These are phyloP conservation scores for Danio aesculapii DNA, from an alignment of 2,797 vertebrate species.

Conservation along the genomic window DNA sequence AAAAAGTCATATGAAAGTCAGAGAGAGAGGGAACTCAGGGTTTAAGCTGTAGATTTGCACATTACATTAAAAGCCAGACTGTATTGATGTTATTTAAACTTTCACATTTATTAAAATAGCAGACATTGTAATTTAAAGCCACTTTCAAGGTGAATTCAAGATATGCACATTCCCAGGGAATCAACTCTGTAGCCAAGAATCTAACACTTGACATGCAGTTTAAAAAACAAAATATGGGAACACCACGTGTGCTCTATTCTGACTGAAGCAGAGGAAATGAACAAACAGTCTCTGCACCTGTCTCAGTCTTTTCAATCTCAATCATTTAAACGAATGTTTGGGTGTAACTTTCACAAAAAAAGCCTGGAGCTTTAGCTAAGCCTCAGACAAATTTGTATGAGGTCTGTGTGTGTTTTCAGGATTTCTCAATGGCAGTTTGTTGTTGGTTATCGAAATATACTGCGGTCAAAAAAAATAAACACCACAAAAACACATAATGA, in stretches of 20 bases:
- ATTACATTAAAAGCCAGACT: background rate
- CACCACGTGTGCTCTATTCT: background rate
- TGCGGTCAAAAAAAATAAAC: constrained; percentile 31
- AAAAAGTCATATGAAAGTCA: constrained; percentile 29
- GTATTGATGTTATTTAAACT: background rate
- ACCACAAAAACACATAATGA: constrained; percentile 15
- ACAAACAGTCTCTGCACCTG: constrained; percentile 6
- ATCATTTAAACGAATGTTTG: background rate
- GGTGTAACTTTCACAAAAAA: background rate
- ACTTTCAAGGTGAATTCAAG: background rate
- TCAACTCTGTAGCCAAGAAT: background rate
- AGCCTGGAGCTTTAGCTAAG: constrained; percentile 20
- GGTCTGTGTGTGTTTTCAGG: background rate
- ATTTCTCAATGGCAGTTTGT: constrained; percentile 13
- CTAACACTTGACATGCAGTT: background rate
- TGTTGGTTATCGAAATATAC: constrained; percentile 18
- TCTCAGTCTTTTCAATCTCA: background rate
- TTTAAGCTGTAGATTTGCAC: background rate
- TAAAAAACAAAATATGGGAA: background rate
- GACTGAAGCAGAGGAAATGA: background rate
- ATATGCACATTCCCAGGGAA: constrained; percentile 1
- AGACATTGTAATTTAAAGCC: background rate
- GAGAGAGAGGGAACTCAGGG: background rate
- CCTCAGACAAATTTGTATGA: constrained; percentile 22
- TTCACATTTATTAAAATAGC: constrained; percentile 9